These are phyloP conservation scores for Aproaerema taeniolella DNA, from an alignment of 2,888 invertebrate species.

Conservation along the genomic window DNA sequence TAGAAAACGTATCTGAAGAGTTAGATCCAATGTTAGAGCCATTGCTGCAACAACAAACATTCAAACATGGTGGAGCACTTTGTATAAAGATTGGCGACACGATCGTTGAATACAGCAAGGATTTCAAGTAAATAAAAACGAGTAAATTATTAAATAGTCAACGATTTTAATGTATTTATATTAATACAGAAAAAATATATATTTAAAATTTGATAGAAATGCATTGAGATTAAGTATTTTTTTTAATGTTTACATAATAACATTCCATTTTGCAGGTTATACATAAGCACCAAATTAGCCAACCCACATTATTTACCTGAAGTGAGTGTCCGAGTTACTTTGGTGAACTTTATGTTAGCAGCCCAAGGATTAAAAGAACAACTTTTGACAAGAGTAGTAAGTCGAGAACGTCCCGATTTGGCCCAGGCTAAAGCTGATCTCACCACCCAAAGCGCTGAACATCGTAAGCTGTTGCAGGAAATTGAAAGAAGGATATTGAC, in stretches of 20 bases:
- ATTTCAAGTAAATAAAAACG: constrained; percentile 84
- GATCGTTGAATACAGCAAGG: constrained; percentile 90
- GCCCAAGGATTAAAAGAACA: constrained; percentile 93
- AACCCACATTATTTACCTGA: constrained; percentile 97
- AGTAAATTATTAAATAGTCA: no score
- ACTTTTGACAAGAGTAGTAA: constrained; percentile 92
- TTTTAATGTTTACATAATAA: no score
- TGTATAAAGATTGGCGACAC: constrained; percentile 95
- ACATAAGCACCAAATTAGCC: constrained; percentile 94
- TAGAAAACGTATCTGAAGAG: constrained; percentile 95
- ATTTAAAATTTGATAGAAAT: no score
- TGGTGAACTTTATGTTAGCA: constrained; percentile 96
- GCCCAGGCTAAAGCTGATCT: constrained; percentile 93
- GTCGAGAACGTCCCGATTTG: constrained; percentile 93
- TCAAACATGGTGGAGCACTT: constrained; percentile 90
- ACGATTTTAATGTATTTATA: background rate
- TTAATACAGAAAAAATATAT: no score
- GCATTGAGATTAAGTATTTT: no score
- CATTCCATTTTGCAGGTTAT: constrained; percentile 86
- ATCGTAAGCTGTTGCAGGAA: constrained; percentile 88
- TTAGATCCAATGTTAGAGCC: constrained; percentile 95
- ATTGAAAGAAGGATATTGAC: constrained; percentile 94
- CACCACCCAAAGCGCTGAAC: constrained; percentile 92
- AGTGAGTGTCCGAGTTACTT: constrained; percentile 92
- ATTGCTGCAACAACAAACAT: constrained; percentile 90